Base-by-base conservation (phyloP, 2,888 invertebrate genomes). In the Eupithecia tripunctaria region DNA sequence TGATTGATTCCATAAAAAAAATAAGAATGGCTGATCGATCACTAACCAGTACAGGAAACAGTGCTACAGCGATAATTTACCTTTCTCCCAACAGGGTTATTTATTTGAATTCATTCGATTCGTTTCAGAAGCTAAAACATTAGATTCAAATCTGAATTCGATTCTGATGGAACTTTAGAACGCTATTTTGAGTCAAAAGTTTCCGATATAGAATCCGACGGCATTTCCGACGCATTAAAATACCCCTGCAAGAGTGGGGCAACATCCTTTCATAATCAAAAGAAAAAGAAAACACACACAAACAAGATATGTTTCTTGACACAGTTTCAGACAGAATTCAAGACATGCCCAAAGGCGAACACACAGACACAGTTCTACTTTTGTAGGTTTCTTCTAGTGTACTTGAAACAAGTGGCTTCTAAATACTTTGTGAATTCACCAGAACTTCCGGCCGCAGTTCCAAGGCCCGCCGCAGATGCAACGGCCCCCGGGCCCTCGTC, bases 401-500 rank as follows among this genome's bases (percentile, higher is more conserved):
- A 56, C 56, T 12, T 56, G 21, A 25, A 56, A 56, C 56, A 56
- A 56, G 21, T 56, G 25, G 27, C 29, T 29, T 29, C 60, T 60
- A 60, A 60, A 12, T 60, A 18, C 18, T 32, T n/a, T 64, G 6
- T 25, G 38, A 14, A 56, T 70, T 68, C 51, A 69, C 32, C 67
- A 70, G 69, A 75, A 74, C 71, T 71, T 74, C 68, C 38, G 72
- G 64, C 70, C 72, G 64, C 83, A 93, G 93, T 93, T 93, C 89
- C 90, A 90, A 82, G 94, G 91, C 6, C 91, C 88, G 15, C 91
- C 91, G 47, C 89, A 91, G 78, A 85, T 93, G 87, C 91, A 91
- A 82, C 87, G 93, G 82, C 88, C 8, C 76, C 87, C 87, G 14
- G 89, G 89, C 8, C 91, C 91, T 0, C 87, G 91, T 2, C 87